These are phyloP conservation scores for Betta splendens DNA, from an alignment of 2,797 vertebrate species.

Conservation along the genomic window DNA sequence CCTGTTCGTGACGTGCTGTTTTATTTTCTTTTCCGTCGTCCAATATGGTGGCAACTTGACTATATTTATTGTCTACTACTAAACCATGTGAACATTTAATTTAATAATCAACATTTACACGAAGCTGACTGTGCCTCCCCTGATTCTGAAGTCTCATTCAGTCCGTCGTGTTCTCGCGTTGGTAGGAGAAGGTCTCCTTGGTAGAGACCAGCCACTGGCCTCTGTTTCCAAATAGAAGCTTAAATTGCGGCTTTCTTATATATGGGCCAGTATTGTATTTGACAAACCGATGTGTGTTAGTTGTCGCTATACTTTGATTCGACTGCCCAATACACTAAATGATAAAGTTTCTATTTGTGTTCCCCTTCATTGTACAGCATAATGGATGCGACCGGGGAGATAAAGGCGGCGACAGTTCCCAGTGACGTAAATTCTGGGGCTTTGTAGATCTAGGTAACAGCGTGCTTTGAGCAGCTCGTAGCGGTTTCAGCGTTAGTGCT, in stretches of 20 bases:
- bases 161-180: slow-evolving; percentile 51
- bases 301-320: not conserved
- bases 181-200: slow-evolving; percentile 5
- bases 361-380: not conserved
- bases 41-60: too few relatives aligned
- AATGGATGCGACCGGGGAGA: slow-evolving; percentile 63
- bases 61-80: too few relatives aligned
- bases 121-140: too few relatives aligned
- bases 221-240: not conserved
- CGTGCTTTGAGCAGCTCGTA: slow-evolving; percentile 5
- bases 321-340: not conserved
- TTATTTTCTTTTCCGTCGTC: too few relatives aligned
- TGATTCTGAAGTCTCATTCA: not conserved
- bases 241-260: too few relatives aligned
- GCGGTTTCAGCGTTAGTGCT: slow-evolving; percentile 24
- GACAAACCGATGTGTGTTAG: not conserved
- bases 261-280: not conserved
- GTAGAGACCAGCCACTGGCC: slow-evolving; percentile 29
- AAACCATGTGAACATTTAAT: too few relatives aligned
- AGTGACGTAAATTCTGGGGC: slow-evolving; percentile 61
- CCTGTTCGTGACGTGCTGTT: slow-evolving; percentile 96
- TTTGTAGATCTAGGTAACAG: slow-evolving; percentile 37
- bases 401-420: slow-evolving; percentile 40
- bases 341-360: not conserved
- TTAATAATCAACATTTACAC: too few relatives aligned